phyloP scores from a whole-genome alignment of 1,140 invertebrate genomes.

The Cydia pomonella region DNA sequence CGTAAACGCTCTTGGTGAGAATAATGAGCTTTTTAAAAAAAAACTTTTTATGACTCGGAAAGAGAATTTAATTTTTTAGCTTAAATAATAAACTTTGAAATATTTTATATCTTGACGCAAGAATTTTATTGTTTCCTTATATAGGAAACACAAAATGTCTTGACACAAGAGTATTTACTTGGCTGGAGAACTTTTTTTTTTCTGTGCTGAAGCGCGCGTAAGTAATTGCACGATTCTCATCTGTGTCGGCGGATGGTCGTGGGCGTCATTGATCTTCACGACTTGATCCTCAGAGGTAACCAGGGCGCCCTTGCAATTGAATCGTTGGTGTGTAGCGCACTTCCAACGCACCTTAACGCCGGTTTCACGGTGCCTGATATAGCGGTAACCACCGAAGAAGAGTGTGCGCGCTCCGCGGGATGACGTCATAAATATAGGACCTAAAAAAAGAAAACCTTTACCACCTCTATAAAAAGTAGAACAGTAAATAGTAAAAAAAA shows the following conservation, averaged over 20 bases:
- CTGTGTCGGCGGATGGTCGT: constrained; percentile 32
- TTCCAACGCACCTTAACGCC: constrained; percentile 41
- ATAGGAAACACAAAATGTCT: no score
- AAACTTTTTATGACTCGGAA: no score
- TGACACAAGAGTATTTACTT: no score
- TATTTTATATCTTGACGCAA: no score
- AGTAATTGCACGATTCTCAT: not conserved
- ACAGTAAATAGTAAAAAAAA: no score
- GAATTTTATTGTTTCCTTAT: no score
- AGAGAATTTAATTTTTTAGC: no score
- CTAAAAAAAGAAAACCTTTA: not conserved
- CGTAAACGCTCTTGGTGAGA: no score
- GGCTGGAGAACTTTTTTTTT: no score
- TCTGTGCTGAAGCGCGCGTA: no score
- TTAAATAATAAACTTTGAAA: no score
- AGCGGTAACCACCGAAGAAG: not conserved
- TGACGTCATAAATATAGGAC: not conserved
- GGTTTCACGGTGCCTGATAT: not conserved
- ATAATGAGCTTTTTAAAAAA: no score
- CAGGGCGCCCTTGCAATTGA: constrained; percentile 37
- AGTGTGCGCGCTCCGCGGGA: not conserved
- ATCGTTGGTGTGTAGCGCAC: not conserved
- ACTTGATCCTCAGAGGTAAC: constrained; percentile 38
- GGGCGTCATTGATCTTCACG: constrained; percentile 27
- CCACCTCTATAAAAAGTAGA: not conserved